Conservation (phyloP, 2,113 vertebrate genomes). For the Phalacrocorax pelagicus region DNA sequence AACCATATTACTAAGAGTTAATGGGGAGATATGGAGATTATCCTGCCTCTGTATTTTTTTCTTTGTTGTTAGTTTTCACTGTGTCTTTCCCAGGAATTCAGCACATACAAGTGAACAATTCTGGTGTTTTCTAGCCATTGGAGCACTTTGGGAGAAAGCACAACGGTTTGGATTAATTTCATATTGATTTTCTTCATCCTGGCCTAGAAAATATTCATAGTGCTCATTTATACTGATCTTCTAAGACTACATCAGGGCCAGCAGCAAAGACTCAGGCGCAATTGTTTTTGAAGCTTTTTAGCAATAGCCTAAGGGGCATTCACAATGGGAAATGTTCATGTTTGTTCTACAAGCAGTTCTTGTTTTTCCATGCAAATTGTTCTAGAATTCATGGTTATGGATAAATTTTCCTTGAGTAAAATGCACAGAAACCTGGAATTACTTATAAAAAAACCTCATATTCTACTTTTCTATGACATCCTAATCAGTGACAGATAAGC, state of each 20-base stretch:
- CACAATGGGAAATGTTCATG: background rate
- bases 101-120: background rate
- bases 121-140: background rate
- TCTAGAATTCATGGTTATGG: background rate
- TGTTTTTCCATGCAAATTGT: background rate
- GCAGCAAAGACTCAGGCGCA: background rate
- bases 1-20: background rate
- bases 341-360: background rate
- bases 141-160: background rate
- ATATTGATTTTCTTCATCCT: background rate
- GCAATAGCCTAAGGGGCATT: background rate
- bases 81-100: background rate
- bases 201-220: background rate
- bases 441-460: background rate
- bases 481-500: background rate
- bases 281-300: background rate
- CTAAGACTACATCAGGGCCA: background rate
- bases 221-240: background rate
- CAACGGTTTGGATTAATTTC: background rate
- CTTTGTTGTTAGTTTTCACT: background rate
- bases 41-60: background rate
- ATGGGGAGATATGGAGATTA: background rate
- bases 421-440: background rate
- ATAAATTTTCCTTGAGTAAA: background rate
- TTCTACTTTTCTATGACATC: background rate